Percentiles rank a stretch among this genome's conserved stretches.
Evolutionary conservation across 1,140 invertebrate species (phyloP).

Genomic region (Portunus trituberculatus): DNA sequence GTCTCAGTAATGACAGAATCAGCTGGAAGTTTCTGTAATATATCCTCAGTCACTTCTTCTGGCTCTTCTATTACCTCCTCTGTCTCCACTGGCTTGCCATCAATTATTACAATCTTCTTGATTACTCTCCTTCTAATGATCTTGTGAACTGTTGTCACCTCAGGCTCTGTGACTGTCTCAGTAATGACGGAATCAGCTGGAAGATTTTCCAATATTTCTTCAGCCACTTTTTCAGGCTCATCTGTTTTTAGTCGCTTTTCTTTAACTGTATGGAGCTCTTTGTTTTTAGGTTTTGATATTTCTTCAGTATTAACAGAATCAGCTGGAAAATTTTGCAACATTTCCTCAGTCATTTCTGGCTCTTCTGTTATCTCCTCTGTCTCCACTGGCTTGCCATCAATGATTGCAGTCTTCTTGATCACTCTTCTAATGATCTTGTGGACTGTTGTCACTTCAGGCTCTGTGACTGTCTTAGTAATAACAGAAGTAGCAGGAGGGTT

Average conservation of each 20-base stretch:
- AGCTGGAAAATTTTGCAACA: slow-evolving; percentile 1
- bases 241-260: slow-evolving; percentile 45
- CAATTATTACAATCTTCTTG: slow-evolving; percentile 55
- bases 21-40: slow-evolving; percentile 28
- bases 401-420: slow-evolving; percentile 27
- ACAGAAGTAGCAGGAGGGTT: slow-evolving; percentile 4
- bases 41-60: slow-evolving; percentile 59
- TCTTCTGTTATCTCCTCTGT: slow-evolving; percentile 31
- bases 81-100: slow-evolving; percentile 57
- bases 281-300: slow-evolving; percentile 18
- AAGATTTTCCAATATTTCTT: slow-evolving; percentile 27
- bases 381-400: slow-evolving; percentile 48
- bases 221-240: slow-evolving; percentile 48
- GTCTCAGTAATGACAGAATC: slow-evolving; percentile 57
- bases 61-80: slow-evolving; percentile 59
- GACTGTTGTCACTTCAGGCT: slow-evolving; percentile 33
- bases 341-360: slow-evolving; percentile 37
- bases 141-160: slow-evolving; percentile 43
- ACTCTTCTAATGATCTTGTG: slow-evolving; percentile 38
- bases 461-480: slow-evolving; percentile 35
- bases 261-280: slow-evolving; percentile 16
- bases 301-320: slow-evolving; percentile 41
- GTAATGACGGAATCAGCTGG: slow-evolving; percentile 57
- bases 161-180: slow-evolving; percentile 57
- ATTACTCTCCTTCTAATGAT: slow-evolving; percentile 63